Percentiles rank a stretch among this genome's conserved stretches.
Conservation (phyloP, 2,797 vertebrate genomes). For the Gallinago nigripennis region DNA sequence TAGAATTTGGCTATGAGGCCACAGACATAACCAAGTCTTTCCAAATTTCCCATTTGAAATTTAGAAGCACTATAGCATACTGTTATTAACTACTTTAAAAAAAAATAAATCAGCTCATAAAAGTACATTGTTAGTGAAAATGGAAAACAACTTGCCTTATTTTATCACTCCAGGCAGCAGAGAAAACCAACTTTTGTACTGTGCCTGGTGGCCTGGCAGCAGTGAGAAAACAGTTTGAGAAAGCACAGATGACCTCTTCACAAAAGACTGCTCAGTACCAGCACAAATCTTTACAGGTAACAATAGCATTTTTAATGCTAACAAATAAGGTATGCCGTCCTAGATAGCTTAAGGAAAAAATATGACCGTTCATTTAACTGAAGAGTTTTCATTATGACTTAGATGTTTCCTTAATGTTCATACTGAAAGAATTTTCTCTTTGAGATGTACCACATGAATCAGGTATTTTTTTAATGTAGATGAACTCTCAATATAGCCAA, state of each 20-base stretch:
- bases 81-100: neutral
- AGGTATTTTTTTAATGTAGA: neutral
- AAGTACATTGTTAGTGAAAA: neutral
- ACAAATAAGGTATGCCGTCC: neutral
- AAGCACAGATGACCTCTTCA: slow-evolving; percentile 79
- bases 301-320: neutral
- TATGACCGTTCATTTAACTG: neutral
- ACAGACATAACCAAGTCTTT: neutral
- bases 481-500: neutral
- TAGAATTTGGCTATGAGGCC: neutral
- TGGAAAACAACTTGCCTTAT: slow-evolving; percentile 59
- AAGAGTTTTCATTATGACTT: neutral
- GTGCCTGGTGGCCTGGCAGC: slow-evolving; percentile 91
- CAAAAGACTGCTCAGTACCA: slow-evolving; percentile 83
- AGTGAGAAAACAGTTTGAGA: slow-evolving; percentile 92
- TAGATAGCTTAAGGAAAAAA: neutral
- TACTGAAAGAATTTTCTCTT: neutral
- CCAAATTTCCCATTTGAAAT: neutral
- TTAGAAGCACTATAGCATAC: neutral
- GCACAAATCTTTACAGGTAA: slow-evolving; percentile 87
- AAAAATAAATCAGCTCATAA: neutral
- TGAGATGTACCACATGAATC: neutral
- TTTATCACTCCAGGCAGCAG: slow-evolving; percentile 84
- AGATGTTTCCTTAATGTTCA: neutral
- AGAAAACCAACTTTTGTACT: slow-evolving; percentile 87